These are phyloP conservation scores for Pandemis corylana DNA, from an alignment of 2,888 invertebrate species.

Conservation along the genomic window DNA sequence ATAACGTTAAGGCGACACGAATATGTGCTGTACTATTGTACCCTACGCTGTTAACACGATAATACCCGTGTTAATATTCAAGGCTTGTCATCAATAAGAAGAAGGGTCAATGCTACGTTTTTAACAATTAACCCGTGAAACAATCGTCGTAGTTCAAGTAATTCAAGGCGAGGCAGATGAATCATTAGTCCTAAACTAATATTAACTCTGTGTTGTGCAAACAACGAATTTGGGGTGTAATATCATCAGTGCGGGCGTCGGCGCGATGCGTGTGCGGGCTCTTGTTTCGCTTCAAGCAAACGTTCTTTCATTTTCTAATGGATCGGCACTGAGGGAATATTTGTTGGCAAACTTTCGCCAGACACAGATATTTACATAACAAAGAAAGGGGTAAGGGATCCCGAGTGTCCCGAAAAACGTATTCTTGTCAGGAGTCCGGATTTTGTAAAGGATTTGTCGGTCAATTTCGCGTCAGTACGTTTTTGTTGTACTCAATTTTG, in stretches of 20 bases:
- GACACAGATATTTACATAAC: constrained; percentile 77
- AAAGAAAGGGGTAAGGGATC: constrained; percentile 74
- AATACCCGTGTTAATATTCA: constrained; percentile 17
- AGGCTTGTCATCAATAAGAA: constrained; percentile 1
- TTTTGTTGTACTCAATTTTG: constrained; percentile 64
- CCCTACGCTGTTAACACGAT: constrained; percentile 1
- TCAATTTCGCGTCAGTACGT: constrained; percentile 69
- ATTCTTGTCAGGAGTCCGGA: constrained; percentile 73
- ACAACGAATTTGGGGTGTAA: constrained; percentile 66
- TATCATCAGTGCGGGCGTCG: constrained; percentile 54
- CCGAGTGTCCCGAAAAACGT: constrained; percentile 68
- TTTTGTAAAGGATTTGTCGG: constrained; percentile 74
- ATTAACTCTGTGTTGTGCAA: constrained; percentile 68
- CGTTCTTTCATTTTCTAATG: constrained; percentile 81
- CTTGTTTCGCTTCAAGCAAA: constrained; percentile 68
- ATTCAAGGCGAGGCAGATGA: constrained; percentile 67
- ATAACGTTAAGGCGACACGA: constrained; percentile 17
- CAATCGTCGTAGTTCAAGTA: constrained; percentile 54
- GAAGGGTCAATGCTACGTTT: constrained; percentile 10
- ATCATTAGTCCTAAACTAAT: constrained; percentile 79
- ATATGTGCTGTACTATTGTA: constrained; percentile 23
- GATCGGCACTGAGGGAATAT: constrained; percentile 71
- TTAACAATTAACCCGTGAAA: constrained; percentile 25
- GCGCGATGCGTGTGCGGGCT: constrained; percentile 47
- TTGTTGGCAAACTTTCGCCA: constrained; percentile 74